Evolutionary conservation across 35 echinoderm and acorn worm species (phyloP).

Genomic region (Acanthaster planci): DNA sequence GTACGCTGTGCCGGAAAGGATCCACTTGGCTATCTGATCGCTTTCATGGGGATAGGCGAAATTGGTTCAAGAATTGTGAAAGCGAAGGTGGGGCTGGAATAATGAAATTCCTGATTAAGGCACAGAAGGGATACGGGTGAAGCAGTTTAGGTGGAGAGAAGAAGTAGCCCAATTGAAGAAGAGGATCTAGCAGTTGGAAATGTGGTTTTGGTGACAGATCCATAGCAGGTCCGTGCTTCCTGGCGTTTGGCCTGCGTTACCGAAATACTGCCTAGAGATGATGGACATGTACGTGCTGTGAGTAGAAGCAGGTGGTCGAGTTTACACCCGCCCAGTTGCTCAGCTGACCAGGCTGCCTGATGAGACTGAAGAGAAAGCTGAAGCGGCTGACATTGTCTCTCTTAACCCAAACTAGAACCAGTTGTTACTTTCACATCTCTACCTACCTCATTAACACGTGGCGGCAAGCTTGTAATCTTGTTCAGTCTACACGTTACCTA

Average conservation of each 20-base stretch:
- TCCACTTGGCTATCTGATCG: no score
- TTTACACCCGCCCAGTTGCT: not conserved
- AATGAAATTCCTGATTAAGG: not conserved
- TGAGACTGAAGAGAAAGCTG: not conserved
- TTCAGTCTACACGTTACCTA: no score
- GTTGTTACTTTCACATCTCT: not conserved
- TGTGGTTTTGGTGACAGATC: not conserved
- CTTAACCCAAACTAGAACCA: not conserved
- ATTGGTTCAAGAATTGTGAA: no score
- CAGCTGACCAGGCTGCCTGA: not conserved
- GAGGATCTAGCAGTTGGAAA: not conserved
- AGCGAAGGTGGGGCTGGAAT: no score
- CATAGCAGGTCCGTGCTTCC: not conserved
- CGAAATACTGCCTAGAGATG: not conserved
- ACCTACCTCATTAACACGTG: not conserved
- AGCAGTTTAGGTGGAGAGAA: not conserved
- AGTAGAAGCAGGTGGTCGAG: not conserved
- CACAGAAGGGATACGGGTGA: not conserved
- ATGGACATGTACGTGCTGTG: slow-evolving; percentile 9
- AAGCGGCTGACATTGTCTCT: not conserved
- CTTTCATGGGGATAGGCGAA: not conserved
- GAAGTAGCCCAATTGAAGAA: not conserved
- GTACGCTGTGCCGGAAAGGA: no score
- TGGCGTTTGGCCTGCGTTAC: not conserved
- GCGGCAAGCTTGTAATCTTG: not conserved